Evolutionary conservation across 2,888 invertebrate species (phyloP).

Genomic region (Chrysina gloriosa): DNA sequence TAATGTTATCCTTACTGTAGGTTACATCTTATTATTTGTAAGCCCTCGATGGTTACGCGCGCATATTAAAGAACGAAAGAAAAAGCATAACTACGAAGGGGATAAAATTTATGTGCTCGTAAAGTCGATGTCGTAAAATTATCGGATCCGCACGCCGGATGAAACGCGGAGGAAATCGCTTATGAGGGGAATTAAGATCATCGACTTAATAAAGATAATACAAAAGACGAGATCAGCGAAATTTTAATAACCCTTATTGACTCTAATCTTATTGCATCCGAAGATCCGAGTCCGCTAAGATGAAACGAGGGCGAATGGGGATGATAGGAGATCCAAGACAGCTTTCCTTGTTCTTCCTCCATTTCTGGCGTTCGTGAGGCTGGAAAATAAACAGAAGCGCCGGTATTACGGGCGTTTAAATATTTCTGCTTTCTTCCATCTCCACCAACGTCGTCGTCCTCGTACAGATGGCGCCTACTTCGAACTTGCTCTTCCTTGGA

Average conservation of each 20-base stretch:
- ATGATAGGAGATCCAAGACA: neutral
- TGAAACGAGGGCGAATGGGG: neutral
- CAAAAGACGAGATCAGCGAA: conserved; percentile 52
- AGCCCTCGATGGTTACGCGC: too few species aligned
- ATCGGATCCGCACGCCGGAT: neutral
- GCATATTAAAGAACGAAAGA: too few species aligned
- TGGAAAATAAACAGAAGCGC: conserved; percentile 2
- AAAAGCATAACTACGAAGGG: too few species aligned
- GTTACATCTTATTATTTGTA: too few species aligned
- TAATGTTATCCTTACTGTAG: too few species aligned
- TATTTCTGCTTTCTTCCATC: neutral
- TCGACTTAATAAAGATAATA: conserved; percentile 54
- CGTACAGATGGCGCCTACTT: too few species aligned
- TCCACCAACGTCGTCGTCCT: neutral
- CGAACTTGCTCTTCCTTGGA: too few species aligned
- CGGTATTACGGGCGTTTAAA: neutral
- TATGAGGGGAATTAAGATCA: conserved; percentile 16
- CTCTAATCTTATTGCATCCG: conserved; percentile 50
- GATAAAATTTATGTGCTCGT: too few species aligned
- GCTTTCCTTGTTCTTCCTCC: neutral
- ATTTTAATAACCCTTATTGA: conserved; percentile 55
- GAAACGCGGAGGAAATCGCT: neutral
- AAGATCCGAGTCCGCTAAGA: conserved; percentile 13
- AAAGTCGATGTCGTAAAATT: neutral
- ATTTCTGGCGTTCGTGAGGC: neutral